phyloP scores from a whole-genome alignment of 2,797 vertebrate species.

The Limosa lapponica region DNA sequence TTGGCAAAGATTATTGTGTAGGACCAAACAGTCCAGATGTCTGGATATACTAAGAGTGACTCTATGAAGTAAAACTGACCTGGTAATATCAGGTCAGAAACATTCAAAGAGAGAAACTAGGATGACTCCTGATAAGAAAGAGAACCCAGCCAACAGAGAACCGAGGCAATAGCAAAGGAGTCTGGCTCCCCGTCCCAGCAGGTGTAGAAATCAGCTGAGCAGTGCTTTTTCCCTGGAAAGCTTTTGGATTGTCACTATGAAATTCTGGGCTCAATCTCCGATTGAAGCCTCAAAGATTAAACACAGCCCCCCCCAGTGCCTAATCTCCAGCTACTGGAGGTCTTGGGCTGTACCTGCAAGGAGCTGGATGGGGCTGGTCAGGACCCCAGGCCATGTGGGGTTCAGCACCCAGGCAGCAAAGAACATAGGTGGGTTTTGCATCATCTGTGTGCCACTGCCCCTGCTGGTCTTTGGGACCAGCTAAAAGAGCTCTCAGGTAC shows the following conservation, averaged over 20 bases:
- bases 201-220: not conserved
- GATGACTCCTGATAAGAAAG: constrained; percentile 22
- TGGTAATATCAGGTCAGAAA: constrained; percentile 10
- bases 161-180: not conserved
- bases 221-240: constrained; percentile 30
- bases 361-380: not conserved
- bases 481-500: not conserved
- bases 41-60: not conserved
- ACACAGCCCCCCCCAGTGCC: not conserved
- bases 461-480: not conserved
- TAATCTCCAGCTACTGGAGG: not conserved
- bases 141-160: constrained; percentile 35
- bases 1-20: constrained; percentile 52
- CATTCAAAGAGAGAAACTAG: constrained; percentile 55
- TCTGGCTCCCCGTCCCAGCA: not conserved
- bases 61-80: constrained; percentile 21
- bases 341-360: not conserved
- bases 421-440: not conserved
- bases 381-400: not conserved
- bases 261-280: not conserved
- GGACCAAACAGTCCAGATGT: not conserved
- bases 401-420: not conserved
- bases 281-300: not conserved
- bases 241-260: constrained; percentile 9
- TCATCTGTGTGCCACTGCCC: not conserved